Evolutionary conservation across 2,113 vertebrate genomes (phyloP).

Genomic region (Sebastes schlegelii): DNA sequence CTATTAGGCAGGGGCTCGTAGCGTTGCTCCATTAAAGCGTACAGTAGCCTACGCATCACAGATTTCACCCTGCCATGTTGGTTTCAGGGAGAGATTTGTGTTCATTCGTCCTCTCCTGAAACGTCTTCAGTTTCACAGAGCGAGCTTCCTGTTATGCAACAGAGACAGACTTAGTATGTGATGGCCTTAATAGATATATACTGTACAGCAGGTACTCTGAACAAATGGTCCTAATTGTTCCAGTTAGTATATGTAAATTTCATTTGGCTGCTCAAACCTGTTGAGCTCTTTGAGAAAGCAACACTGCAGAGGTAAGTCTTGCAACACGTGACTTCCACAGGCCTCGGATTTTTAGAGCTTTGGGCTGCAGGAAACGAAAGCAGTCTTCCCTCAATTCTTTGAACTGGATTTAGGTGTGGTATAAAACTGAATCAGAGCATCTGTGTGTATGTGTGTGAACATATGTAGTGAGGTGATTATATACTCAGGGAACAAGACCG

Average conservation of each 20-base stretch:
- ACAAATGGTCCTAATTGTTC: neutral
- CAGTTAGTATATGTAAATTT: neutral
- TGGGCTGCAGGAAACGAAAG: neutral
- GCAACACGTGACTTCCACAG: neutral
- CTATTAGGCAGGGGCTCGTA: neutral
- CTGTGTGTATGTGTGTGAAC: neutral
- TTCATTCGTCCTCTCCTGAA: conserved; percentile 14
- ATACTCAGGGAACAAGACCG: neutral
- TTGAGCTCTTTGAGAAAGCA: neutral
- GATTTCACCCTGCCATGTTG: conserved; percentile 11
- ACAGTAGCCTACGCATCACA: neutral
- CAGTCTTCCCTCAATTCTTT: conserved; percentile 13
- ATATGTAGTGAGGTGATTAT: conserved; percentile 8
- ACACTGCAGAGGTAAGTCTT: conserved; percentile 6
- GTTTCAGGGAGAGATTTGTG: conserved; percentile 5
- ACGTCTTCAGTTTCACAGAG: neutral
- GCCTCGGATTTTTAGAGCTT: neutral
- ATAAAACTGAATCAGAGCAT: conserved; percentile 9
- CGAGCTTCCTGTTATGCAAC: conserved; percentile 18
- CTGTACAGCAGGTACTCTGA: neutral
- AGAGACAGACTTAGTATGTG: neutral
- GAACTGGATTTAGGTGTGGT: conserved; percentile 5
- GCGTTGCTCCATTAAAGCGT: neutral
- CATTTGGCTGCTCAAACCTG: neutral
- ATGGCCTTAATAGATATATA: neutral